Conservation (phyloP, 2,797 vertebrate genomes). For the Pteropus rufus region DNA sequence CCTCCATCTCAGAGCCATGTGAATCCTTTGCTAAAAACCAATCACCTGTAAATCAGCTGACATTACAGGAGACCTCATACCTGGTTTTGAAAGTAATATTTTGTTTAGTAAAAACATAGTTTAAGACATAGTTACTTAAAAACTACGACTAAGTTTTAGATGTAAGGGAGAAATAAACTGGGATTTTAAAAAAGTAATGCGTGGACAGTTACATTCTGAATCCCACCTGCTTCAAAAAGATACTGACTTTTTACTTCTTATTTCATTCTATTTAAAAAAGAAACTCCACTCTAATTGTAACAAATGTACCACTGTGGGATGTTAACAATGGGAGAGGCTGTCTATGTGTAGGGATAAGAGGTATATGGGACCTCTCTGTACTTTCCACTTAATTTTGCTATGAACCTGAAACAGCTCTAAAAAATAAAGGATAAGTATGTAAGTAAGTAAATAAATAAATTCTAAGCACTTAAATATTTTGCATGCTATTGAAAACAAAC, state of each 20-base stretch:
- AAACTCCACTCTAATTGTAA: not conserved
- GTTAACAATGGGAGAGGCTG: not conserved
- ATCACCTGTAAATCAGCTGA: constrained; percentile 37
- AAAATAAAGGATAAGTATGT: not conserved
- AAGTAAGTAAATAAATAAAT: not conserved
- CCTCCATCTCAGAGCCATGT: not conserved
- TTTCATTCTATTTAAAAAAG: not conserved
- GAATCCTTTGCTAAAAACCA: constrained; percentile 54
- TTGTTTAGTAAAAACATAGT: not conserved
- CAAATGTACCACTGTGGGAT: not conserved
- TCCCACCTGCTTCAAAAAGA: not conserved
- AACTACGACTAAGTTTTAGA: constrained; percentile 39
- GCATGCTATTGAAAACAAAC: not conserved
- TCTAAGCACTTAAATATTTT: not conserved
- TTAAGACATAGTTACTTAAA: constrained; percentile 54
- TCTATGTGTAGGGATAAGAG: not conserved
- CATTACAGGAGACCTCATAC: constrained; percentile 14
- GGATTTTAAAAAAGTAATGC: not conserved
- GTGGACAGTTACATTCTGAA: constrained; percentile 7
- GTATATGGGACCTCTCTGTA: not conserved
- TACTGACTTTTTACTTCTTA: not conserved
- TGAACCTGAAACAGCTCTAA: not conserved
- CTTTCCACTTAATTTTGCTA: not conserved
- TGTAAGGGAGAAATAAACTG: not conserved
- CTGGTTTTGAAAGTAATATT: not conserved